Conservation (phyloP, 2,113 vertebrate species). For the Xenus cinereus region DNA sequence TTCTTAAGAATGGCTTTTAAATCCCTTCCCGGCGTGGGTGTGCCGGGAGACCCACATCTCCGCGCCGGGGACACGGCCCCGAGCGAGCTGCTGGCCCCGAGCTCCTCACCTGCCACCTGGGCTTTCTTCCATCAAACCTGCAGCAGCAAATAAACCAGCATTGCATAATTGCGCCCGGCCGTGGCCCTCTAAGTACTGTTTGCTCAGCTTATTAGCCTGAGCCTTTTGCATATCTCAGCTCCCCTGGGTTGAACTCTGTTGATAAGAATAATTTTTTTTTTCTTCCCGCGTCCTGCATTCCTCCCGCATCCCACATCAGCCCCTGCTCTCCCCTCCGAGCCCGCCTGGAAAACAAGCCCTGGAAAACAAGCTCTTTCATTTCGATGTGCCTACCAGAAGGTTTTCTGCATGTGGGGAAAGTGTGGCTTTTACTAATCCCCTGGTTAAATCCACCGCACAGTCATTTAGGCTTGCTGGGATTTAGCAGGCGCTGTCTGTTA, state of each 20-base stretch:
- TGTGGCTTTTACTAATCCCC: constrained; percentile 42
- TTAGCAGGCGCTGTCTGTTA: constrained; percentile 25
- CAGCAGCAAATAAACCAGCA: neutral
- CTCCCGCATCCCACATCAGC: constrained; percentile 5
- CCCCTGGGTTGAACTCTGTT: neutral
- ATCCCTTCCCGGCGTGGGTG: neutral
- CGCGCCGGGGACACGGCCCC: fast-evolving
- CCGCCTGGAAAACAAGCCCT: neutral
- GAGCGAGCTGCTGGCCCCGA: fast-evolving
- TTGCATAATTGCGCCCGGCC: neutral
- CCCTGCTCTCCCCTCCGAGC: neutral
- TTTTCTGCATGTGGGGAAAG: constrained; percentile 12
- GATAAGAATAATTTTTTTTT: neutral
- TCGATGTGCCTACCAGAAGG: neutral
- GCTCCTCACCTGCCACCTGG: neutral
- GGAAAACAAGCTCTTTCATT: neutral
- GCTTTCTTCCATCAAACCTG: neutral
- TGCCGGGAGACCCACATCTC: neutral
- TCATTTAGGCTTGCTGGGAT: constrained; percentile 19
- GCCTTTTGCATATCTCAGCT: constrained; percentile 12
- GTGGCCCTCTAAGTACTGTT: neutral
- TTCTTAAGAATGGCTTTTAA: neutral
- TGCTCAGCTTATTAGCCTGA: constrained; percentile 6
- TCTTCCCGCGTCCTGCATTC: neutral
- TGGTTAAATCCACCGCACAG: constrained; percentile 10